phyloP scores from a whole-genome alignment of 2,888 invertebrate genomes.

The Endotricha flammealis region DNA sequence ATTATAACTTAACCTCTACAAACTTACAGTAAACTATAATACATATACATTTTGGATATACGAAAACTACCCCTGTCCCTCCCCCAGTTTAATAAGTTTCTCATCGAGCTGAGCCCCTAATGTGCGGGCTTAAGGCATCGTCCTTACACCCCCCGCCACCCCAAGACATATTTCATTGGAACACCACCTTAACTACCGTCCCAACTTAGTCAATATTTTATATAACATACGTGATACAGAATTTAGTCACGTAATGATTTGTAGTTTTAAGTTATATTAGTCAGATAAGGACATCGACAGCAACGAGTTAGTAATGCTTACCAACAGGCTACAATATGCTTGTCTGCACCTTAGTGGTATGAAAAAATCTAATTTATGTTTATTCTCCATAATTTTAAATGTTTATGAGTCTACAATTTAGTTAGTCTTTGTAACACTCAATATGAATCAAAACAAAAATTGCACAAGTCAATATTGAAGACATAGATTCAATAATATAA shows the following conservation, averaged over 20 bases:
- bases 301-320: no score
- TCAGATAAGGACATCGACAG: slow-evolving; percentile 2
- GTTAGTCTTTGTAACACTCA: no score
- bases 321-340: no score
- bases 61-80: slow-evolving; percentile 12
- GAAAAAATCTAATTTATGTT: no score
- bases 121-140: slow-evolving; percentile 62
- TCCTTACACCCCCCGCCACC: slow-evolving; percentile 53
- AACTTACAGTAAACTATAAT: no score
- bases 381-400: no score
- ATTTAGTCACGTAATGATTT: slow-evolving; percentile 24
- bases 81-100: slow-evolving; percentile 57
- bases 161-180: slow-evolving; percentile 77
- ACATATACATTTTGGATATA: slow-evolving; percentile 8
- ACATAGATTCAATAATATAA: no score
- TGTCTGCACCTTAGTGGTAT: no score
- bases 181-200: slow-evolving; percentile 55
- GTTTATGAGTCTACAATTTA: no score
- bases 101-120: slow-evolving; percentile 46
- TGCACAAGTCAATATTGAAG: no score
- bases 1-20: no score
- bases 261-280: slow-evolving; percentile 1
- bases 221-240: slow-evolving; percentile 61
- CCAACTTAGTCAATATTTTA: slow-evolving; percentile 70
- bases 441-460: no score